Evolutionary conservation across 2,888 invertebrate species (phyloP).

Genomic region (Cremastinae sp.): DNA sequence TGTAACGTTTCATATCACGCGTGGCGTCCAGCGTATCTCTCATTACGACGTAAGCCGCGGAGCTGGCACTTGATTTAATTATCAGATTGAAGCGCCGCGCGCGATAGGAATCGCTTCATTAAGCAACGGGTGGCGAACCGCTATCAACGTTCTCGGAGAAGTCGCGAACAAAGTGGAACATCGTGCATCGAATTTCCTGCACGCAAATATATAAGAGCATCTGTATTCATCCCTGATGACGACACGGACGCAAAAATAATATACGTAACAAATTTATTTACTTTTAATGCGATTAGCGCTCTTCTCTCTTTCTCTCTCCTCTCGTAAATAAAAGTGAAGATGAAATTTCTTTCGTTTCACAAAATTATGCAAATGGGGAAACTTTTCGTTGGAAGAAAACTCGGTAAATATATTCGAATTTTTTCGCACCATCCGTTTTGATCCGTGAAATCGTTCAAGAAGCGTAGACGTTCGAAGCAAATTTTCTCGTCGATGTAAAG

Average conservation of each 20-base stretch:
- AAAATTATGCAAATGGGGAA: no score
- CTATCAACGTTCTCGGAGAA: constrained; percentile 33
- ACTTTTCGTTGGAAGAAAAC: constrained; percentile 47
- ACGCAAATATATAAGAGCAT: not conserved
- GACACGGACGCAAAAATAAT: not conserved
- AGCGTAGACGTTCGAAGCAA: constrained; percentile 35
- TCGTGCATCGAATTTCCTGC: constrained; percentile 5
- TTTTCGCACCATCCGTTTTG: constrained; percentile 70
- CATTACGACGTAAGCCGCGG: constrained; percentile 51
- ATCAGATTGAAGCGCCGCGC: constrained; percentile 69
- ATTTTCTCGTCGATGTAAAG: not conserved
- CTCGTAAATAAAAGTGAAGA: no score
- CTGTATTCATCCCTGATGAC: not conserved
- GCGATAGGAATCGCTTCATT: constrained; percentile 76
- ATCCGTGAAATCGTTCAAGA: constrained; percentile 66
- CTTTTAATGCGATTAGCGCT: no score
- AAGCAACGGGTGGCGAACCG: constrained; percentile 62
- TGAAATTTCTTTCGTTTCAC: no score
- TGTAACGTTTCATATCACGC: constrained; percentile 34
- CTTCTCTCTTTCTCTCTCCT: constrained; percentile 5
- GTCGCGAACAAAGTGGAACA: constrained; percentile 53
- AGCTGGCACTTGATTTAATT: constrained; percentile 73
- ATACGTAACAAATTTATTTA: no score
- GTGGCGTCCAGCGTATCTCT: constrained; percentile 35
- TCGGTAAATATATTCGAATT: constrained; percentile 1